Evolutionary conservation across 2,888 invertebrate genomes (phyloP).

Genomic region (Thymelicus sylvestris): DNA sequence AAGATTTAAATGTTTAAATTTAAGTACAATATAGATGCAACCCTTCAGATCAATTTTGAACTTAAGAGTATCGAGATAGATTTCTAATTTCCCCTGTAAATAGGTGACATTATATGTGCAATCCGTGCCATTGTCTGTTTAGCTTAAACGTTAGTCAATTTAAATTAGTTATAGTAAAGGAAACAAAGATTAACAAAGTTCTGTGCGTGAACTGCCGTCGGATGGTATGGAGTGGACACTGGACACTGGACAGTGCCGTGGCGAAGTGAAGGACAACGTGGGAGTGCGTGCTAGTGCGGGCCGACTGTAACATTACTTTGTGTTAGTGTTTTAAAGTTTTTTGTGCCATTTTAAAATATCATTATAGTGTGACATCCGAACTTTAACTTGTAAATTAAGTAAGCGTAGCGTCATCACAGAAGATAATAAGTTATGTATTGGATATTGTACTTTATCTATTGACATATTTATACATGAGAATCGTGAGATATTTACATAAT

Average conservation of each 20-base stretch:
- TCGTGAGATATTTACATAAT: constrained; percentile 82
- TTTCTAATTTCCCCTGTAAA: constrained; percentile 74
- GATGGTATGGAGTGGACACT: constrained; percentile 37
- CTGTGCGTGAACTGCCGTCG: constrained; percentile 51
- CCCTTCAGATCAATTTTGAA: constrained; percentile 72
- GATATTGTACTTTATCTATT: constrained; percentile 80
- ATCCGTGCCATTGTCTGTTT: constrained; percentile 84
- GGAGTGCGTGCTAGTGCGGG: constrained; percentile 63
- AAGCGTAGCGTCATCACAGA: constrained; percentile 80
- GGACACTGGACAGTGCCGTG: constrained; percentile 53
- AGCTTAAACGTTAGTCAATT: constrained; percentile 80
- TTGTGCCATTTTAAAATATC: constrained; percentile 84
- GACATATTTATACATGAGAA: constrained; percentile 82
- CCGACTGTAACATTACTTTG: constrained; percentile 75
- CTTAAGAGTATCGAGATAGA: constrained; percentile 61
- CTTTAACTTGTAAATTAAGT: constrained; percentile 80
- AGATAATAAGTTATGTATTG: constrained; percentile 81
- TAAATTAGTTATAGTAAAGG: constrained; percentile 60
- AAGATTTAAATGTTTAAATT: constrained; percentile 72
- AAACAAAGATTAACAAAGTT: constrained; percentile 49
- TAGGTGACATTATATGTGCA: constrained; percentile 78
- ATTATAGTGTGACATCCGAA: constrained; percentile 83
- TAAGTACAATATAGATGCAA: constrained; percentile 73
- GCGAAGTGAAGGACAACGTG: constrained; percentile 50
- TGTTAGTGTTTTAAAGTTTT: constrained; percentile 84